phyloP scores from a whole-genome alignment of 2,888 invertebrate genomes.

The Scotopteryx bipunctaria region DNA sequence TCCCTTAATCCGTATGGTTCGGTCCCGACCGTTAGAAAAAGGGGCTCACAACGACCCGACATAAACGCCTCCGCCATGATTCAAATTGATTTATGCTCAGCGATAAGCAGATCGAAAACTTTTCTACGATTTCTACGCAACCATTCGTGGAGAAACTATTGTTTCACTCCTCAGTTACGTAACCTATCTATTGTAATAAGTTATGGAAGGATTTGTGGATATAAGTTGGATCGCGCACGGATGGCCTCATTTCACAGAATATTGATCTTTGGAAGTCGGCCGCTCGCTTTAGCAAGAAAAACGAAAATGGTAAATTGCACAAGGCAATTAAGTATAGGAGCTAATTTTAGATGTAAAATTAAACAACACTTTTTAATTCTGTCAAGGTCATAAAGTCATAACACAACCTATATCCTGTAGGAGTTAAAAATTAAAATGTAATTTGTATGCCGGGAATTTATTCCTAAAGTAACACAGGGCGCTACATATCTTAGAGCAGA shows the following conservation, averaged over 20 bases:
- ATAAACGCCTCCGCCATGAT: conserved; percentile 62
- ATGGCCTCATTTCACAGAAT: conserved; percentile 70
- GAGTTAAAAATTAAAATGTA: conserved; percentile 25
- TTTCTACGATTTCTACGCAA: conserved; percentile 46
- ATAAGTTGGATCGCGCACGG: conserved; percentile 64
- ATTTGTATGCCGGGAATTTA: conserved; percentile 32
- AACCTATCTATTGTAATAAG: conserved; percentile 70
- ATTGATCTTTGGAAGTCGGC: conserved; percentile 68
- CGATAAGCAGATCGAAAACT: conserved; percentile 74
- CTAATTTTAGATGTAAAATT: not conserved
- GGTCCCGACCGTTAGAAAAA: conserved; percentile 64
- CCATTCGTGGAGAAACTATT: conserved; percentile 59
- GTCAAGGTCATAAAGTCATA: not conserved
- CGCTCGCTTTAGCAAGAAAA: conserved; percentile 57
- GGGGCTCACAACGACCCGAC: conserved; percentile 67
- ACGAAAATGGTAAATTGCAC: conserved; percentile 50
- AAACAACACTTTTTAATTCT: not conserved
- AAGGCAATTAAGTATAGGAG: conserved; percentile 29
- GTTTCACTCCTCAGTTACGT: conserved; percentile 58
- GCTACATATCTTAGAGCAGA: conserved; percentile 35
- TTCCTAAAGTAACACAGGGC: conserved; percentile 37
- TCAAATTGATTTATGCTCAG: conserved; percentile 78
- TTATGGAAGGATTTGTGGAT: conserved; percentile 70
- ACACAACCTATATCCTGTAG: not conserved
- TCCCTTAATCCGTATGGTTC: conserved; percentile 67